Percentiles rank a stretch among this genome's conserved stretches.
phyloP scores from a whole-genome alignment of 2,888 invertebrate species.

The Tridacna crocea region DNA sequence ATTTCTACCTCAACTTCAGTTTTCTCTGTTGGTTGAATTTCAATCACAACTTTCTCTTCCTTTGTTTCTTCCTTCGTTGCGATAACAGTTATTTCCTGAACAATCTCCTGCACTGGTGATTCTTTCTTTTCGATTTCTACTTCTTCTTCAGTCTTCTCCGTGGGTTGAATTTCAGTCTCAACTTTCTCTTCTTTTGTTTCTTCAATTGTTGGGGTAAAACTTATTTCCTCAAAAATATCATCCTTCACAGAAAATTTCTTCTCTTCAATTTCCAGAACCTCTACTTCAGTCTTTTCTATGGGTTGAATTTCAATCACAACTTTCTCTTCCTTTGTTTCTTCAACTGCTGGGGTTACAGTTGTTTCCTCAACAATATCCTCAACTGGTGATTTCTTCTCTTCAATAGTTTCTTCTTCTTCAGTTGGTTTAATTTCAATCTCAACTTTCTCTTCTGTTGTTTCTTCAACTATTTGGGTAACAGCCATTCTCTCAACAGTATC shows the following conservation, averaged over 20 bases:
- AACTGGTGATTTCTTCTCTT: slow-evolving; percentile 15
- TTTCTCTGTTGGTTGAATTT: background rate
- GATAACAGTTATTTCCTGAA: slow-evolving; percentile 7
- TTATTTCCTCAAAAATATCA: slow-evolving; percentile 21
- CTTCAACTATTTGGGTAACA: background rate
- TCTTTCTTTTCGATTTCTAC: slow-evolving; percentile 21
- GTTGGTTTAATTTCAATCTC: slow-evolving; percentile 35
- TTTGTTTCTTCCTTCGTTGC: slow-evolving; percentile 26
- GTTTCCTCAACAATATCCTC: slow-evolving; percentile 3
- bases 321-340: slow-evolving; percentile 16
- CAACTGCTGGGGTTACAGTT: background rate
- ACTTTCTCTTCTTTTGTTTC: slow-evolving; percentile 33
- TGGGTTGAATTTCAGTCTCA: slow-evolving; percentile 36
- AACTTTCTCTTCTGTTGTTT: slow-evolving; percentile 25
- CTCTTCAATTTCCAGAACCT: slow-evolving; percentile 30
- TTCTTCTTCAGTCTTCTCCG: slow-evolving; percentile 28
- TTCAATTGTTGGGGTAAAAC: slow-evolving; percentile 27
- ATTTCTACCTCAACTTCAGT: background rate
- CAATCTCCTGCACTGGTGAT: slow-evolving; percentile 13
- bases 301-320: slow-evolving; percentile 32
- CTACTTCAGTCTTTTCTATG: slow-evolving; percentile 19
- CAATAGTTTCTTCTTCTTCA: slow-evolving; percentile 21
- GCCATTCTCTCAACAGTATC: too few species aligned
- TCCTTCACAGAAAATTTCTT: slow-evolving; percentile 23
- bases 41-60: slow-evolving; percentile 26